Percentiles rank a stretch among this genome's conserved stretches.
phyloP scores from a whole-genome alignment of 2,888 invertebrate species.

The Cheilosia scutellata region DNA sequence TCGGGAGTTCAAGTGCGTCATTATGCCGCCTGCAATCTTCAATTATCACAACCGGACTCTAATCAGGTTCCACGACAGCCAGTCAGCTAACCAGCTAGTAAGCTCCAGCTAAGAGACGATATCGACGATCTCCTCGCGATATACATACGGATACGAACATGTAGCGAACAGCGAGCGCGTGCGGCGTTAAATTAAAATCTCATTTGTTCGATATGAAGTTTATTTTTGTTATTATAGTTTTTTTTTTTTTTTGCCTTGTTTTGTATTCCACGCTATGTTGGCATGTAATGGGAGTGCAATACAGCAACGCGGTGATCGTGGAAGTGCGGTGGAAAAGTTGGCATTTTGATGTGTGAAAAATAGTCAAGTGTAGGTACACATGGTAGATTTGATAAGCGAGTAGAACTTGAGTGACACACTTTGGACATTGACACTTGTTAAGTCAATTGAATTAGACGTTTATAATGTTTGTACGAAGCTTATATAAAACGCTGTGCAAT shows the following conservation, averaged over 20 bases:
- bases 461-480: not conserved
- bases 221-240: conserved; percentile 16
- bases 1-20: conserved; percentile 49
- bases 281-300: conserved; percentile 47
- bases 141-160: not conserved
- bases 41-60: conserved; percentile 66
- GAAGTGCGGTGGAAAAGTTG: conserved; percentile 10
- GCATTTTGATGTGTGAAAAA: conserved; percentile 9
- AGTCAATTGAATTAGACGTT: conserved; percentile 28
- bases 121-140: conserved; percentile 48
- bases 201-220: conserved; percentile 53
- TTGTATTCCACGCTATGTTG: conserved; percentile 17
- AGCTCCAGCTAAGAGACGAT: conserved; percentile 31
- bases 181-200: conserved; percentile 67
- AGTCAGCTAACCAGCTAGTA: conserved; percentile 7
- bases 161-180: conserved; percentile 50
- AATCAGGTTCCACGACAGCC: conserved; percentile 62
- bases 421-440: conserved; percentile 46
- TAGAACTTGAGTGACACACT: conserved; percentile 43
- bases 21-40: conserved; percentile 56
- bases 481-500: not conserved
- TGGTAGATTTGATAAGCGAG: conserved; percentile 45
- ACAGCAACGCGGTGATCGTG: conserved; percentile 5
- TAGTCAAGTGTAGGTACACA: conserved; percentile 16
- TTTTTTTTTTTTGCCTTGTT: conserved; percentile 1